These are phyloP conservation scores for Lordiphosa andalusiaca DNA, from an alignment of 2,888 invertebrate genomes.

Conservation along the genomic window DNA sequence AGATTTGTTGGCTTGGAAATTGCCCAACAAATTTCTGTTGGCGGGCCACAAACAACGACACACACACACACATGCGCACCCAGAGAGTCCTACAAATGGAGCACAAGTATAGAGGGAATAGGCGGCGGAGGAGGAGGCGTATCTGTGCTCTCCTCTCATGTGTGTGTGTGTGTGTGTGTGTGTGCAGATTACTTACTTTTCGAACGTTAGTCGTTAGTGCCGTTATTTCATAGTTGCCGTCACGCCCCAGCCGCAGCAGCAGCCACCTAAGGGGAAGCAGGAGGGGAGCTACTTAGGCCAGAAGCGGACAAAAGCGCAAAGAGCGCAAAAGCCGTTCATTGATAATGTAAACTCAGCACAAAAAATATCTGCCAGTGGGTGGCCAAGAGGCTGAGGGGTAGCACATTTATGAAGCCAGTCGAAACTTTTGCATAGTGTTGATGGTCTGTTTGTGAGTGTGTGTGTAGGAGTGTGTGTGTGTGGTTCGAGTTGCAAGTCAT, in stretches of 20 bases:
- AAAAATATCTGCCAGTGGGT: constrained; percentile 54
- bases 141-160: constrained; percentile 16
- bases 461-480: constrained; percentile 3
- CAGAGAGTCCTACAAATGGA: not conserved
- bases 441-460: constrained; percentile 5
- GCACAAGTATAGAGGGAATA: constrained; percentile 8
- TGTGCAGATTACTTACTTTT: constrained; percentile 72
- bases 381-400: not conserved
- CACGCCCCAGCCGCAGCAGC: constrained; percentile 57
- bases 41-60: constrained; percentile 66
- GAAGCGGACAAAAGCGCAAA: constrained; percentile 65
- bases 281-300: constrained; percentile 59
- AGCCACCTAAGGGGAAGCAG: constrained; percentile 9
- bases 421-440: constrained; percentile 56
- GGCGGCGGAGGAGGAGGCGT: constrained; percentile 3
- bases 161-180: constrained; percentile 22
- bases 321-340: constrained; percentile 72
- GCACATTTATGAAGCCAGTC: constrained; percentile 64
- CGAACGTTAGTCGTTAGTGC: constrained; percentile 73
- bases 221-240: constrained; percentile 71
- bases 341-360: constrained; percentile 74
- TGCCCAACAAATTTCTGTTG: constrained; percentile 74
- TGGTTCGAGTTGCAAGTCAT: constrained; percentile 52
- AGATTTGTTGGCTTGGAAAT: constrained; percentile 76
- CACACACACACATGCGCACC: constrained; percentile 16